Base-by-base conservation (phyloP, 2,888 invertebrate species). In the Drosophila cognata region DNA sequence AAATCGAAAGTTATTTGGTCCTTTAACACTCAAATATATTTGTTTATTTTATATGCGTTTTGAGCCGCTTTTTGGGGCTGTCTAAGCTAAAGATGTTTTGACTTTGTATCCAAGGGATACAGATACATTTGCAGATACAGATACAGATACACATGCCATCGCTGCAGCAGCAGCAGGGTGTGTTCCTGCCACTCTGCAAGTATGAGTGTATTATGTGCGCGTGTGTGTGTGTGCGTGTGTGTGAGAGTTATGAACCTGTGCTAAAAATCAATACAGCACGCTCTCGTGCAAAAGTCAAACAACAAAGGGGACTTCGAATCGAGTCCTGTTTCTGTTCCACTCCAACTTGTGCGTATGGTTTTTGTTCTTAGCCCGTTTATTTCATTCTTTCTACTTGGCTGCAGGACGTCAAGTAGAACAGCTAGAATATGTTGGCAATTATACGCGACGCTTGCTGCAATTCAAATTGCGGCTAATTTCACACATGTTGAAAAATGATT, bases 261-360 rank as follows among this genome's bases (percentile, higher is more conserved):
- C 73, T 71, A 79, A 77, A 79, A 79, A 79, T 79, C 79, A 79
- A 79, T 79, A 79, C 70, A 61, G 66, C 70, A 71, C 51, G 64
- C 71, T 67, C 16, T 46, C 61, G 77, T 74, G 67, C 64, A 63
- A 72, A 78, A 78, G 64, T 75, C 74, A 79, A 76, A 72, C 57
- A 69, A 72, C 69, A 76, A 65, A 46, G 78, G 52, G 25, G 72
- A 65, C 51, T 48, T n/a, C 41, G 46, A 33, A 56, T n/a, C 41
- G 46, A 43, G 66, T 75, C 60, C 56, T 64, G 63, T 51, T 53
- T 36, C 67, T 55, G 28, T 63, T 60, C 43, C 25, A 11, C n/a
- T 67, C 50, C 28, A 16, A 51, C 38, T 33, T 61, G 36, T 59
- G 58, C 57, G 46, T 59, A 10, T 65, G 51, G 46, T 18, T 56